phyloP scores from a whole-genome alignment of 2,888 invertebrate genomes.

The Meteorus cinctellus region DNA sequence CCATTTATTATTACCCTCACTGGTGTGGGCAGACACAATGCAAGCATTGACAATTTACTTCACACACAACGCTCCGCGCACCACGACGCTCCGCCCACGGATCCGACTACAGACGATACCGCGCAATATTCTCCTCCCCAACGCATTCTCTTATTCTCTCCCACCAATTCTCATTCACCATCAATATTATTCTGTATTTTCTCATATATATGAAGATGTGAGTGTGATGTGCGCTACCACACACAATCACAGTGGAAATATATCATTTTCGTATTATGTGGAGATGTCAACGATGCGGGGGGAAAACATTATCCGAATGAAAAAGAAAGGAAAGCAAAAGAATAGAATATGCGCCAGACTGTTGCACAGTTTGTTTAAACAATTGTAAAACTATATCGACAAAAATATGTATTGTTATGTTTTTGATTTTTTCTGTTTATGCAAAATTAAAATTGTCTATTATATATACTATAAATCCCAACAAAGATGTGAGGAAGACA shows the following conservation, averaged over 20 bases:
- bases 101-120: conserved; percentile 66
- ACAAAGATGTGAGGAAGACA: background rate
- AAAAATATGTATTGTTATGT: background rate
- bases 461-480: too few relatives aligned
- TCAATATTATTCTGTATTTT: background rate
- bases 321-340: background rate
- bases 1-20: conserved; percentile 66
- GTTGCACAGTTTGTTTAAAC: background rate
- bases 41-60: conserved; percentile 70
- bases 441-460: too few relatives aligned
- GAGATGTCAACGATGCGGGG: background rate
- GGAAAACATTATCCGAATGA: background rate
- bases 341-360: background rate
- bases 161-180: background rate
- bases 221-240: background rate
- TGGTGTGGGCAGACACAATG: conserved; percentile 60
- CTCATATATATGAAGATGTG: background rate
- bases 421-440: too few relatives aligned
- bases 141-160: background rate
- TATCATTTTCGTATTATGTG: background rate
- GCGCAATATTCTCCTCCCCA: conserved; percentile 38
- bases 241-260: background rate
- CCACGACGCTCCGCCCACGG: conserved; percentile 70
- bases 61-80: conserved; percentile 67
- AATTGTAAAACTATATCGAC: too few relatives aligned